phyloP scores from a whole-genome alignment of 2,888 invertebrate species.

The Notocelia uddmanniana region DNA sequence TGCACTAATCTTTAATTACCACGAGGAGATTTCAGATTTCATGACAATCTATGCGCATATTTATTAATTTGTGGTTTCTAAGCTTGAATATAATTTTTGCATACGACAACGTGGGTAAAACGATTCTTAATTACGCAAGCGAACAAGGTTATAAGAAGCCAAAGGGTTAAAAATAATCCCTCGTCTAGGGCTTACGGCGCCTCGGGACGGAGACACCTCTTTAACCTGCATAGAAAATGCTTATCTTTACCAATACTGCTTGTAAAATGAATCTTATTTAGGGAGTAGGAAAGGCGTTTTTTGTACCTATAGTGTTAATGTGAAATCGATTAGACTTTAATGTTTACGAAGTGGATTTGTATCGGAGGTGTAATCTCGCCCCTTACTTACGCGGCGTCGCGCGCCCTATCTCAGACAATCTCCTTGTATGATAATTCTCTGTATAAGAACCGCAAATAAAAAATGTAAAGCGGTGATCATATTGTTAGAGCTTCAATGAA shows the following conservation, averaged over 20 bases:
- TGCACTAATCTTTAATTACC: conserved; percentile 11
- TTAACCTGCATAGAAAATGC: conserved; percentile 57
- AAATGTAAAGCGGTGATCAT: conserved; percentile 17
- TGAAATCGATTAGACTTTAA: conserved; percentile 68
- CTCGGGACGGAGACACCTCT: conserved; percentile 62
- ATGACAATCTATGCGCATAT: conserved; percentile 19
- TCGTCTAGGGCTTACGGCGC: conserved; percentile 64
- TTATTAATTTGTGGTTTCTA: conserved; percentile 6
- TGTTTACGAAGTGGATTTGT: conserved; percentile 72
- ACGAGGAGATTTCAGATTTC: conserved; percentile 3
- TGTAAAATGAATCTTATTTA: conserved; percentile 54
- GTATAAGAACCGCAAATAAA: conserved; percentile 37
- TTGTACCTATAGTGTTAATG: conserved; percentile 46
- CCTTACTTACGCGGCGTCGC: conserved; percentile 44
- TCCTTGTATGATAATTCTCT: conserved; percentile 47
- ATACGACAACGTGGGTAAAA: background rate
- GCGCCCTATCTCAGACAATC: conserved; percentile 44
- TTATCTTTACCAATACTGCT: conserved; percentile 41
- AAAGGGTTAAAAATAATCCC: conserved; percentile 71
- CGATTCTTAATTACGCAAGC: conserved; percentile 2
- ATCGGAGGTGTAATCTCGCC: conserved; percentile 67
- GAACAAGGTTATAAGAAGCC: conserved; percentile 52
- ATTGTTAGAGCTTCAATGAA: conserved; percentile 13
- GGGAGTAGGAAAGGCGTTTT: conserved; percentile 52
- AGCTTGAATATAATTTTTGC: conserved; percentile 16